Evolutionary conservation across 2,797 vertebrate species (phyloP), one percentile per base, ranked within the genome.

Genomic region (Percopsis omiscomaycus): DNA sequence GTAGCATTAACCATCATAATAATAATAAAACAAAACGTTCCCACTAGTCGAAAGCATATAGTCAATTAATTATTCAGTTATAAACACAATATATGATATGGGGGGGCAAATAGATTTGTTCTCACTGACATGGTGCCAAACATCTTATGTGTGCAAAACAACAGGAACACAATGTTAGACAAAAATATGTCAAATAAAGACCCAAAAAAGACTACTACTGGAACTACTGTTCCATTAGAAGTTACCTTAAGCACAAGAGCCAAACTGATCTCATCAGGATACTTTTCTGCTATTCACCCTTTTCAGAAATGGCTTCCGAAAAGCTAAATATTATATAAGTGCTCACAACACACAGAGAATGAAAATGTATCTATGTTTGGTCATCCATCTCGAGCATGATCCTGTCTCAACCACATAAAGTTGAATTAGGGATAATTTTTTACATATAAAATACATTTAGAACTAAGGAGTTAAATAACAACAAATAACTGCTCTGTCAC

Each of bases 401-500:
- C 75, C 50, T 57, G 63, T 42, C 32, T 74, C n/a, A 3, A 68
- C 54, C 45, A 68, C 52, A 66, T 67, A 73, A 70, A 67, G 11
- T 66, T 10, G 15, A 65, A 64, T 46, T 22, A 22, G 22, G 22
- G 16, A 67, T 42, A 13, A 58, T 66, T 73, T 77, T 62, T 66
- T 51, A 55, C 45, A 69, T 62, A 15, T 75, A 68, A 50, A 66
- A 77, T 67, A 77, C 73, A 70, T 80, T 80, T 70, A 78, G 57
- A 77, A 75, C 67, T 62, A 63, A 49, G 58, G 61, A 37, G 69
- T 68, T 10, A 79, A 73, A 81, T 63, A 61, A 71, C 61, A 63
- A 42, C 55, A 37, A 55, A 22, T n/a, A 47, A 68, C 61, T 12
- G 69, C 67, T 16, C 2, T 75, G 44, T 66, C 12, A 65, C 53